Evolutionary conservation across 2,888 invertebrate species (phyloP).

Genomic region (Eupithecia dodoneata): DNA sequence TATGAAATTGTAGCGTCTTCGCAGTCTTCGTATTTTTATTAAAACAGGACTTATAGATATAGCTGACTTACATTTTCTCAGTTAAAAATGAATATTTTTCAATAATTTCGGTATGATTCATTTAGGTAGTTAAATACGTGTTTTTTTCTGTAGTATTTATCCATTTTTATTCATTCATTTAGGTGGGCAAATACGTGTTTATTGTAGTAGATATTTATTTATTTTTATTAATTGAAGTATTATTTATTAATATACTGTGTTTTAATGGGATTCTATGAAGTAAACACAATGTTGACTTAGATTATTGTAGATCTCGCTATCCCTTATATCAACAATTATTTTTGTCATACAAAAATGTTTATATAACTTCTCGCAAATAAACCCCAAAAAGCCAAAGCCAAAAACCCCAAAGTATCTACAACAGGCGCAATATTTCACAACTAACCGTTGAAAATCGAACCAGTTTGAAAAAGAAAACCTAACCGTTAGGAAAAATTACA

Average conservation of each 20-base stretch:
- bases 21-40: neutral
- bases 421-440: conserved; percentile 5
- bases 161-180: neutral
- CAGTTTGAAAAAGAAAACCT: conserved; percentile 53
- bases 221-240: neutral
- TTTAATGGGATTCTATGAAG: neutral
- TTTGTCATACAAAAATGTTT: no score
- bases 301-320: neutral
- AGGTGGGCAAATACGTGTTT: neutral
- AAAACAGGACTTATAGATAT: neutral
- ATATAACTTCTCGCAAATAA: neutral
- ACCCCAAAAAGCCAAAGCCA: neutral
- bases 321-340: no score
- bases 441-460: conserved; percentile 57
- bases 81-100: neutral
- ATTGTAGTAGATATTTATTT: no score
- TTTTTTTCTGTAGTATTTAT: neutral
- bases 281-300: neutral
- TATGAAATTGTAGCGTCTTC: conserved; percentile 17
- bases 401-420: neutral
- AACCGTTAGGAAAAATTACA: conserved; percentile 57
- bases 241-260: neutral
- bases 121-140: neutral
- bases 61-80: neutral
- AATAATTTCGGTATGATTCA: neutral